Conservation (phyloP, 2,113 vertebrate genomes). For the Zosterops borbonicus region DNA sequence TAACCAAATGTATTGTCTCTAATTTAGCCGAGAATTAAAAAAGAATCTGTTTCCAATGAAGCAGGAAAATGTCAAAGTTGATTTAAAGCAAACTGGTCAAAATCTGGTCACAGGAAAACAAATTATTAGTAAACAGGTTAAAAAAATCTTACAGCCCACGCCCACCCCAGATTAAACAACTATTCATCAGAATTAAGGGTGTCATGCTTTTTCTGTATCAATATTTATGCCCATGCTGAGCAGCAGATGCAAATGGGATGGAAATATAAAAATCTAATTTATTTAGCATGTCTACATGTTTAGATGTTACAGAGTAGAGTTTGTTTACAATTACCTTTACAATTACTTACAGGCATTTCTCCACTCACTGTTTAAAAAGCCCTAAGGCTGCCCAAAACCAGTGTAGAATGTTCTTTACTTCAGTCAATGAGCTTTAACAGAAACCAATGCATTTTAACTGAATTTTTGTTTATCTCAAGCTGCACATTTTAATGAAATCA, state of each 20-base stretch:
- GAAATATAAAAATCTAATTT: slow-evolving; percentile 53
- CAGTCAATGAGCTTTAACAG: slow-evolving; percentile 79
- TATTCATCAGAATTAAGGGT: background rate
- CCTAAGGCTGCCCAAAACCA: slow-evolving; percentile 63
- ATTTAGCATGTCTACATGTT: slow-evolving; percentile 61
- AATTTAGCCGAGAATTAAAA: slow-evolving; percentile 9
- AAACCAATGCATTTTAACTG: slow-evolving; percentile 80
- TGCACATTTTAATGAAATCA: slow-evolving; percentile 83
- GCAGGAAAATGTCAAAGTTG: background rate
- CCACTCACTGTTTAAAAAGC: slow-evolving; percentile 62
- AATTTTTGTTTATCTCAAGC: slow-evolving; percentile 81
- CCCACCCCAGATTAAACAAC: background rate
- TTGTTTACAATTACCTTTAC: slow-evolving; percentile 69
- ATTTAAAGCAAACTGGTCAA: slow-evolving; percentile 1
- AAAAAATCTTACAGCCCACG: background rate
- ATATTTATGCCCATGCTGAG: background rate
- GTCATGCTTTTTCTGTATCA: background rate
- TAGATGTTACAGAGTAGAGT: slow-evolving; percentile 51
- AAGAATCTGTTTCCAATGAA: background rate
- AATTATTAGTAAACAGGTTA: background rate
- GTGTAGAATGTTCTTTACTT: slow-evolving; percentile 69
- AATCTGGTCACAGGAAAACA: background rate
- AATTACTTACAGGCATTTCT: slow-evolving; percentile 62
- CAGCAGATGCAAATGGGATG: background rate
- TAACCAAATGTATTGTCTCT: background rate